Percentiles rank a stretch among this genome's conserved stretches.
Evolutionary conservation across 2,797 vertebrate species (phyloP).

Genomic region (Erithacus rubecula): DNA sequence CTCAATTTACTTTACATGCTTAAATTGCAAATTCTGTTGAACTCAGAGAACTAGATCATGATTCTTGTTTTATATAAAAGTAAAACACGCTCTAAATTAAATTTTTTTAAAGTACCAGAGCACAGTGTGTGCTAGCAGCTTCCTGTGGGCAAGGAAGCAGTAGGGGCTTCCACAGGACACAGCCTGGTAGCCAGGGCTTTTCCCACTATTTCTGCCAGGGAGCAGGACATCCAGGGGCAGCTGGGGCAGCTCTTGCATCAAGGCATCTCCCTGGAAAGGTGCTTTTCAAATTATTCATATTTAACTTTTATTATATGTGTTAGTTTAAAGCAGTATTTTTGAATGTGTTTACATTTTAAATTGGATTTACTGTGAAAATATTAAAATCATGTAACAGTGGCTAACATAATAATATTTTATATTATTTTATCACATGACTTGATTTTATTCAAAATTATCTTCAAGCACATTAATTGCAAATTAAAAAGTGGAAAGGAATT

Average conservation of each 20-base stretch:
- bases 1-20: neutral
- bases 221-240: neutral
- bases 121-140: neutral
- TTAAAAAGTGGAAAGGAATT: neutral
- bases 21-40: neutral
- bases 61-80: neutral
- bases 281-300: neutral
- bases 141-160: fast-evolving
- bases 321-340: neutral
- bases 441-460: neutral
- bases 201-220: neutral
- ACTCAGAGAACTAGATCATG: neutral
- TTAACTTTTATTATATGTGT: neutral
- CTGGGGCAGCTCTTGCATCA: neutral
- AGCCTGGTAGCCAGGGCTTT: neutral
- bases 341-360: neutral
- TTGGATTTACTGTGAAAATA: neutral
- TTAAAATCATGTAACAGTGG: neutral
- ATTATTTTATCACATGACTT: neutral
- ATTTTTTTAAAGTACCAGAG: neutral
- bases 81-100: neutral
- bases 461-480: neutral
- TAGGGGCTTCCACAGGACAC: neutral
- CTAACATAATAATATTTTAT: neutral
- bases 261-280: neutral